Evolutionary conservation across 2,113 vertebrate genomes (phyloP), one percentile per base, ranked within the genome.

Genomic region (Sterna hirundo): DNA sequence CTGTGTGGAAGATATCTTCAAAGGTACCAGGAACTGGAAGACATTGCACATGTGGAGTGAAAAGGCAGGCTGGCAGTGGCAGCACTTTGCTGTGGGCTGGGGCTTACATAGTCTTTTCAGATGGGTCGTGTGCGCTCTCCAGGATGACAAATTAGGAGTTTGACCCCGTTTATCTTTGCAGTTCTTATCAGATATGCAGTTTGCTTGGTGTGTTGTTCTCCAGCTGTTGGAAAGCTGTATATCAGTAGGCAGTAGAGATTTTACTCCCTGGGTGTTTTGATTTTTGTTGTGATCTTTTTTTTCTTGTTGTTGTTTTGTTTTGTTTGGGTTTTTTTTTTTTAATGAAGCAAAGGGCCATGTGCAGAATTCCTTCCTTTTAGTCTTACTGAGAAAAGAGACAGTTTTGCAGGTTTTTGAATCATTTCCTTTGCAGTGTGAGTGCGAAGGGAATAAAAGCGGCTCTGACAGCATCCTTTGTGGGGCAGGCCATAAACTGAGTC

Each of bases 201-300:
- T 74, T 83, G 17, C 13, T 58, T 27, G 34, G 15, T 51, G 14
- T 60, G 22, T 15, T 89, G 20, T 40, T 25, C 62, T 83, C 16
- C 49, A 79, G 0, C 15, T 10, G 2, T 15, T 81, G 58, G 49
- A 64, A 64, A 65, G 15, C 12, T n/a, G 13, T 52, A 0, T 17
- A 49, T 57, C 32, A 30, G 7, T 20, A 40, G 34, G 25, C 21
- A 34, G 34, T 13, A 49, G 57, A 61, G 61, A 58, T 52, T 38
- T 30, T 49, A 19, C 38, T 82, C 9, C 16, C 9, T 25, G 57
- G 13, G 20, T 58, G 34, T 8, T n/a, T n/a, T 60, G 17, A 11
- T 11, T 12, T 47, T 27, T 15, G 27, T 54, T 26, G 23, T 51
- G 23, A 21, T 29, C 25, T 54, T 55, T 27, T 47, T 1, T 47